Percentiles rank a stretch among this genome's conserved stretches.
phyloP scores from a whole-genome alignment of 2,888 invertebrate genomes.

The Drosophila buzzatii region DNA sequence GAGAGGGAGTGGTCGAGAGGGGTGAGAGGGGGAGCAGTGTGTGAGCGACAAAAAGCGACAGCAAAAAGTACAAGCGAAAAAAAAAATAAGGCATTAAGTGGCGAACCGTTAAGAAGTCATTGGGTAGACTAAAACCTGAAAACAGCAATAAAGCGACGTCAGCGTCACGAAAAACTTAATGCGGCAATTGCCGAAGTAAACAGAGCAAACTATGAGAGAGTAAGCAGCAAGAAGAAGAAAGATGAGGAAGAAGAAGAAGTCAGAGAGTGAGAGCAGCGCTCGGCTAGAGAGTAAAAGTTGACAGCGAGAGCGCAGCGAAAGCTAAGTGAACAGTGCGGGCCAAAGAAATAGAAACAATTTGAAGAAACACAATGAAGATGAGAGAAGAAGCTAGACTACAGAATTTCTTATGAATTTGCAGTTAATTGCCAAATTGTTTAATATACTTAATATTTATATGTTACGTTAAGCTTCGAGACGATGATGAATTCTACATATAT shows the following conservation, averaged over 20 bases:
- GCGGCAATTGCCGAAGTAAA: constrained; percentile 73
- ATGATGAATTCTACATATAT: not conserved
- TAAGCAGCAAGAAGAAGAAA: constrained; percentile 13
- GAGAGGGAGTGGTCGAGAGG: not conserved
- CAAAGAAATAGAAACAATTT: not conserved
- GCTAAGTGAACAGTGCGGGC: constrained; percentile 15
- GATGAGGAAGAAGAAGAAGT: constrained; percentile 2
- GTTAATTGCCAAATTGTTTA: not conserved
- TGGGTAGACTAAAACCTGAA: constrained; percentile 71
- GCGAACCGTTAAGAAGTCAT: constrained; percentile 79
- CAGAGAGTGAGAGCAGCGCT: constrained; percentile 34
- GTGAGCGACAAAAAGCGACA: constrained; percentile 31
- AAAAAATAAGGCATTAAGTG: constrained; percentile 70
- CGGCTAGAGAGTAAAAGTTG: constrained; percentile 75
- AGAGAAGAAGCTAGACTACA: not conserved
- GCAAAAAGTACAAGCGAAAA: constrained; percentile 22
- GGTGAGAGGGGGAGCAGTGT: constrained; percentile 4
- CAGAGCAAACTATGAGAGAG: constrained; percentile 61
- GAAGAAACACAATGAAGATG: not conserved
- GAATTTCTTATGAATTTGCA: not conserved
- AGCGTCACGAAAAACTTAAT: constrained; percentile 34
- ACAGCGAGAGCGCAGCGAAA: constrained; percentile 49
- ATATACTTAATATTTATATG: not conserved
- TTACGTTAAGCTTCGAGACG: not conserved
- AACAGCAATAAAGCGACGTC: constrained; percentile 44